These are phyloP conservation scores for Centrocercus urophasianus DNA, from an alignment of 2,113 vertebrate genomes.

Conservation along the genomic window DNA sequence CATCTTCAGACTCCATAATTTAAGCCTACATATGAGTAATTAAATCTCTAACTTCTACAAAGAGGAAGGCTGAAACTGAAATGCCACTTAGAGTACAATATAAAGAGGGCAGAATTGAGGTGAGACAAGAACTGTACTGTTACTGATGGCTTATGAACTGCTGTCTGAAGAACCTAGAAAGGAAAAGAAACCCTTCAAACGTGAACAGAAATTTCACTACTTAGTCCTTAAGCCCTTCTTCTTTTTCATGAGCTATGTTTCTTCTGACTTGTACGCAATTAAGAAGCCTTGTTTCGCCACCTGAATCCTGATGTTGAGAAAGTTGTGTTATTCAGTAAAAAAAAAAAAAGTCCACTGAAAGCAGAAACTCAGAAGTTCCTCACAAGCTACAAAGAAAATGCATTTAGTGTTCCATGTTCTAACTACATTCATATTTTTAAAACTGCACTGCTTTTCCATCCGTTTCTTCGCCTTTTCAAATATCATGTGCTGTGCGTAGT, in stretches of 20 bases:
- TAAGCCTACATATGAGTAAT: background rate
- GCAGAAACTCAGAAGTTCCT: constrained; percentile 21
- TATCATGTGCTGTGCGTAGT: background rate
- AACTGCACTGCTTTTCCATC: background rate
- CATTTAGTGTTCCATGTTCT: constrained; percentile 14
- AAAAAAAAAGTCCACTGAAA: background rate
- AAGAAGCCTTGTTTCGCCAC: constrained; percentile 28
- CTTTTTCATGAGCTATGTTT: constrained; percentile 8
- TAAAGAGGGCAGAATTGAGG: constrained; percentile 8
- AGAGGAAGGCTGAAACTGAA: constrained; percentile 54
- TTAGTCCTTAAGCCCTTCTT: background rate
- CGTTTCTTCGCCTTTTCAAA: background rate
- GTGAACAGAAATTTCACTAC: background rate
- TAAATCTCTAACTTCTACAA: constrained; percentile 26
- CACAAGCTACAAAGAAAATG: constrained; percentile 55
- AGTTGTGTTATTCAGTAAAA: constrained; percentile 22
- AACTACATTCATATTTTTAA: constrained; percentile 3
- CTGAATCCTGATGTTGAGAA: constrained; percentile 50
- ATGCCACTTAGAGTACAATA: constrained; percentile 21
- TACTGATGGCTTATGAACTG: constrained; percentile 39
- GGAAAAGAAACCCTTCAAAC: constrained; percentile 21
- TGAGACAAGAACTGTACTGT: background rate
- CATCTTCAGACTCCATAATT: constrained; percentile 30
- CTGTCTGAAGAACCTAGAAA: constrained; percentile 55
- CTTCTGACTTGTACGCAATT: constrained; percentile 1